These are phyloP conservation scores for Zootoca vivipara DNA, from an alignment of 2,113 vertebrate species.

Conservation along the genomic window DNA sequence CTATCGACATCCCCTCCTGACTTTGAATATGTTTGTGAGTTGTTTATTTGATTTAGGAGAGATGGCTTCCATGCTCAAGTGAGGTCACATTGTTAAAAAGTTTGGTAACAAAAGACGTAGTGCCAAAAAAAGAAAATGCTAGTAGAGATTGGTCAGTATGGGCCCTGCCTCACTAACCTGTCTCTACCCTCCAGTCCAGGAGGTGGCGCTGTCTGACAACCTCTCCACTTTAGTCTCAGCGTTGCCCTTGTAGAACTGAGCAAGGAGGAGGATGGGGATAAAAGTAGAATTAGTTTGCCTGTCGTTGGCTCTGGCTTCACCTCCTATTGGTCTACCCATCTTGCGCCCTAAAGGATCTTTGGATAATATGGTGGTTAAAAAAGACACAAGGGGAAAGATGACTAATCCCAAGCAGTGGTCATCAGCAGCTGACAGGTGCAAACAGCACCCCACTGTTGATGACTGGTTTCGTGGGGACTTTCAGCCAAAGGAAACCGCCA, in stretches of 20 bases:
- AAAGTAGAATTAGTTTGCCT: no score
- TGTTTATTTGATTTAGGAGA: background rate
- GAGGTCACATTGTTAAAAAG: background rate
- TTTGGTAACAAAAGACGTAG: background rate
- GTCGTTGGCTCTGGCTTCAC: no score
- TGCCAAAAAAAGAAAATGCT: background rate
- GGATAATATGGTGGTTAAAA: background rate
- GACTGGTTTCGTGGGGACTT: conserved; percentile 2
- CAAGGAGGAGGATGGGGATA: no score
- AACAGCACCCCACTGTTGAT: background rate
- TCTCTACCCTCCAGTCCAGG: no score
- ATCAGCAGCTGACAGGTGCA: background rate
- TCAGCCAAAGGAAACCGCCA: conserved; percentile 21
- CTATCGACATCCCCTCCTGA: background rate
- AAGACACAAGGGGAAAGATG: conserved; percentile 21
- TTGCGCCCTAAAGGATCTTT: background rate
- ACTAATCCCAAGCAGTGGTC: background rate
- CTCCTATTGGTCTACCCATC: no score
- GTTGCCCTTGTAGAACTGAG: no score
- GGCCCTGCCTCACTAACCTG: no score
- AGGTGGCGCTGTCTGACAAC: no score
- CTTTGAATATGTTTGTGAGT: background rate
- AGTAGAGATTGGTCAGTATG: no score
- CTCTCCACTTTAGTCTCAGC: no score
- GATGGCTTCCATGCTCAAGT: background rate